Evolutionary conservation across 2,888 invertebrate species (phyloP), one percentile per base, ranked within the genome.

Genomic region (Acanthosepion esculentum): DNA sequence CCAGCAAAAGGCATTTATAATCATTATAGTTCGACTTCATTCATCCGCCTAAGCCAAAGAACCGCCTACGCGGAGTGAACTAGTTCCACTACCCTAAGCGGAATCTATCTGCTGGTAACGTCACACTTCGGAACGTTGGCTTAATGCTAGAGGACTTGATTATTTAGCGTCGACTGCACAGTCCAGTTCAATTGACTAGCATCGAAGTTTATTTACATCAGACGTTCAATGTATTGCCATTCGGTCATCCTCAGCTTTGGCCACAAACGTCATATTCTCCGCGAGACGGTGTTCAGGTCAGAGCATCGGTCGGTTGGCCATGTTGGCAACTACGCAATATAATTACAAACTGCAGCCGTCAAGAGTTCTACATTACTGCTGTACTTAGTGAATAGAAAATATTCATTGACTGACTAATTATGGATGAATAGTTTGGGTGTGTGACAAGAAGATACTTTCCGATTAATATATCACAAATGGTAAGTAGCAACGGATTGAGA

Each of bases 341-440:
- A 78, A 78, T 78, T 78, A 78, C 78, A 78, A 78, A 78, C n/a
- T 15, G n/a, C 12, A n/a, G n/a, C n/a, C 78, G 78, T 78, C 78
- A 78, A 33, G n/a, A 78, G 78, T 78, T 78, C 10, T 78, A 12
- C 78, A n/a, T 78, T 78, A 78, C 33, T 78, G 78, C 78, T 33
- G 15, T 33, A 78, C 78, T 33, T 78, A 78, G 78, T 78, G 78
- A 78, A 78, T 78, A 33, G 78, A 78, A 78, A 78, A 78, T 78
- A 78, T 78, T 78, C 78, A 78, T 78, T 33, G 78, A 78, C n/a
- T n/a, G 78, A n/a, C 78, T 78, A 78, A 78, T 78, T 78, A 78
- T 78, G 78, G 78, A n/a, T 33, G 78, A 78, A 78, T 78, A n/a
- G n/a, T 15, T n/a, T 78, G 78, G 78, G 78, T n/a, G 12, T 2